Conservation (phyloP, 2,113 vertebrate genomes). For the Orthonyx spaldingii region DNA sequence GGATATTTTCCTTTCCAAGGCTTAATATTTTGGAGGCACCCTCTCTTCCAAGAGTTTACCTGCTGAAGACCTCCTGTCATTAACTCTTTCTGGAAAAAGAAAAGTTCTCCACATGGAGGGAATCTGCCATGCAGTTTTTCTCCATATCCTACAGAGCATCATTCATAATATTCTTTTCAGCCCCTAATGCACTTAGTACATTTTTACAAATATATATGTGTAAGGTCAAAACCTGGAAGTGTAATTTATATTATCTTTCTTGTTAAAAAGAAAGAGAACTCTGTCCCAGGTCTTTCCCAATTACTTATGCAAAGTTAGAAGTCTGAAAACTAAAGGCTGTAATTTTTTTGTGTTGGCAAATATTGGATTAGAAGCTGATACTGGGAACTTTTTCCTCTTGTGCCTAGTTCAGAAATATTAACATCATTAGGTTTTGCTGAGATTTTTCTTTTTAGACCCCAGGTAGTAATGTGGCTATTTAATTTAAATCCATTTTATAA, state of each 20-base stretch:
- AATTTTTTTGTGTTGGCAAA: background rate
- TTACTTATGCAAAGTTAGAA: background rate
- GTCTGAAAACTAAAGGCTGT: background rate
- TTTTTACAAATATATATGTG: background rate
- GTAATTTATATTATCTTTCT: background rate
- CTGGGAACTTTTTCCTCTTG: background rate
- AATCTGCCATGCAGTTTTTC: background rate
- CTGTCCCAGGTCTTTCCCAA: background rate
- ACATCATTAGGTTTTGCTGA: background rate
- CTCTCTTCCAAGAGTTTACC: background rate
- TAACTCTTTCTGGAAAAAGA: background rate
- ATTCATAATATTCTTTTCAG: background rate
- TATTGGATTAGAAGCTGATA: background rate
- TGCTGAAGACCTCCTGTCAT: background rate
- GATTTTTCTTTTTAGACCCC: background rate
- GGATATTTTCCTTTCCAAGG: constrained; percentile 14
- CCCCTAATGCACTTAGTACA: background rate
- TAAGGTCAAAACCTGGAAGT: background rate
- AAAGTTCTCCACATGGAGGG: background rate
- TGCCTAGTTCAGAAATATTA: background rate
- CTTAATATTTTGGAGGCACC: constrained; percentile 24
- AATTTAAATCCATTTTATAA: background rate
- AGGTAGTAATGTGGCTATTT: background rate
- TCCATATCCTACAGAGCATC: background rate
- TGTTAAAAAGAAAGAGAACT: background rate